Evolutionary conservation across 2,797 vertebrate genomes (phyloP).

Genomic region (Darevskia nairensis): DNA sequence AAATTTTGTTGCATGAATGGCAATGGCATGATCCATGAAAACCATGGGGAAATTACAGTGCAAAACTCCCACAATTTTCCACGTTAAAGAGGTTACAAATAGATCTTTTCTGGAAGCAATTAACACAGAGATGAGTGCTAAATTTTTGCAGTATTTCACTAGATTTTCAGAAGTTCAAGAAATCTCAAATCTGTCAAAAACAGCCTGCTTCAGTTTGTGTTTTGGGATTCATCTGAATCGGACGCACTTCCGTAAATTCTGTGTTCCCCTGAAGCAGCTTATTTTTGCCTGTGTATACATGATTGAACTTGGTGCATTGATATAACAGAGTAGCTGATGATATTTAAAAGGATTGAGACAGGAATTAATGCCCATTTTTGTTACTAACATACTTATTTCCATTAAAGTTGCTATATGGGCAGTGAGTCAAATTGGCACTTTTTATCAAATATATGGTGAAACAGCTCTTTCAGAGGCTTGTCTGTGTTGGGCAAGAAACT

Average conservation of each 20-base stretch:
- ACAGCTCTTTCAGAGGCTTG: neutral
- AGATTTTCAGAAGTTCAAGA: too few species aligned
- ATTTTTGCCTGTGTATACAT: neutral
- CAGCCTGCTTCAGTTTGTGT: too few species aligned
- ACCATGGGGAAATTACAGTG: too few species aligned
- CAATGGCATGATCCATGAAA: too few species aligned
- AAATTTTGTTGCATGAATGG: too few species aligned
- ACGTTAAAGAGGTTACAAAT: too few species aligned
- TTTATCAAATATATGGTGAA: neutral
- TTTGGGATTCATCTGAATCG: neutral
- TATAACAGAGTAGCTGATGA: neutral
- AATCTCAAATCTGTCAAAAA: too few species aligned
- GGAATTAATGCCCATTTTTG: neutral
- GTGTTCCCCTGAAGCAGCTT: fast-evolving
- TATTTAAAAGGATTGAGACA: neutral
- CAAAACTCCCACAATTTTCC: too few species aligned
- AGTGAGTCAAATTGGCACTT: neutral
- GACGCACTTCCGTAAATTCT: neutral
- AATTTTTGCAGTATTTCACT: too few species aligned
- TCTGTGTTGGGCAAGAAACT: neutral
- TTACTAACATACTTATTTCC: neutral
- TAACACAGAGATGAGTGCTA: too few species aligned
- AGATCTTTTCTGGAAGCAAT: too few species aligned
- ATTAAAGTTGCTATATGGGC: neutral
- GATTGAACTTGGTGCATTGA: neutral